Evolutionary conservation across 2,113 vertebrate genomes (phyloP).

Genomic region (Ia io): DNA sequence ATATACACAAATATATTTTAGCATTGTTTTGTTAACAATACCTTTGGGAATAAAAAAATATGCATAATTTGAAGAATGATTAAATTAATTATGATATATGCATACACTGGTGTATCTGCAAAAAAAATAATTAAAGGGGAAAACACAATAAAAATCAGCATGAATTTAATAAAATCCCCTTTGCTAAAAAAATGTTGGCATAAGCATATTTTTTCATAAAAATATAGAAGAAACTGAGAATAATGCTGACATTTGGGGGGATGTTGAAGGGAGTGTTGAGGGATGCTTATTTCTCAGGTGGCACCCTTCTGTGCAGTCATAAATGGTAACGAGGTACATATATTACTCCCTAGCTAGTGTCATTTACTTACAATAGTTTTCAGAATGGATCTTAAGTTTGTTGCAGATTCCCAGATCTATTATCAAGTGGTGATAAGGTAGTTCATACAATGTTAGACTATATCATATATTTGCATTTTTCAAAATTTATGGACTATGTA

Average conservation of each 20-base stretch:
- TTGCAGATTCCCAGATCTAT: not conserved
- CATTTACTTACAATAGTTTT: not conserved
- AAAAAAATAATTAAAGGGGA: not conserved
- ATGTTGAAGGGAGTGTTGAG: not conserved
- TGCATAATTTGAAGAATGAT: not conserved
- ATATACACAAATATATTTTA: not conserved
- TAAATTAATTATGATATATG: not conserved
- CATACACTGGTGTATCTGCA: not conserved
- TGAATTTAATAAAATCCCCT: not conserved
- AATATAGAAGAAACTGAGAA: not conserved
- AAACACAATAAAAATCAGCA: not conserved
- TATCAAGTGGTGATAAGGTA: not conserved
- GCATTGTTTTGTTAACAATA: not conserved
- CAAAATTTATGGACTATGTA: not conserved
- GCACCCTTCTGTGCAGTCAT: not conserved
- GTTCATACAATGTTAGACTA: not conserved
- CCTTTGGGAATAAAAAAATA: not conserved
- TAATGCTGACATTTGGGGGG: not conserved
- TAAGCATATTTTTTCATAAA: not conserved
- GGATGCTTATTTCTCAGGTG: not conserved
- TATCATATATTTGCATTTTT: conserved; percentile 6
- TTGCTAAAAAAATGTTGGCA: not conserved
- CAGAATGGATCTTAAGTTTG: not conserved
- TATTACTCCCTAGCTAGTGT: not conserved
- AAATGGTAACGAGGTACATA: not conserved